A percentile compares a stretch with the other conserved stretches of the same genome.
Evolutionary conservation across 2,888 invertebrate species (phyloP).

Genomic region (Allolobophora icterica): DNA sequence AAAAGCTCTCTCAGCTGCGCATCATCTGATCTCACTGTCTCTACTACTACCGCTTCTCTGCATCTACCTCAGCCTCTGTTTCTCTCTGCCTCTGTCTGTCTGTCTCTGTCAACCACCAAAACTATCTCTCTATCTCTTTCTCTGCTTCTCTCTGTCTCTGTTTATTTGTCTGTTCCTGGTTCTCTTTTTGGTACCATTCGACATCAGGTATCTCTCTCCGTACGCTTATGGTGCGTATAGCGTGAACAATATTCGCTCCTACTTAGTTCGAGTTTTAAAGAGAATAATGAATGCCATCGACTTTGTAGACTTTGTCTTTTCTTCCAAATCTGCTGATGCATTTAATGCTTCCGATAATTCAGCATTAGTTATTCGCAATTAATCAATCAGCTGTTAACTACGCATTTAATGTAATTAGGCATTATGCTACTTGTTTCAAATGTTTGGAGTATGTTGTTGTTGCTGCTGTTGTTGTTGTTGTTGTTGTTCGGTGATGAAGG

Average conservation of each 20-base stretch:
- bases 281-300: background rate
- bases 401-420: background rate
- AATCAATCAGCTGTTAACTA: background rate
- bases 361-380: background rate
- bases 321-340: no score
- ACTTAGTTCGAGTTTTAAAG: background rate
- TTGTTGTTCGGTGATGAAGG: background rate
- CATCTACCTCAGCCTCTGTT: conserved; percentile 20
- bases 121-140: conserved; percentile 32
- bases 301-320: background rate
- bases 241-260: background rate
- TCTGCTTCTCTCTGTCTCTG: conserved; percentile 35
- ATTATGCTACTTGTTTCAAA: background rate
- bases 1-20: background rate
- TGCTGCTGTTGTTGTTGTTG: background rate
- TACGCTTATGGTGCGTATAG: no score
- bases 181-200: background rate
- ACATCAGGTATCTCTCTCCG: background rate
- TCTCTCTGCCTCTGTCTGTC: background rate
- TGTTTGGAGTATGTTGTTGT: background rate
- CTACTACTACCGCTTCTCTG: background rate
- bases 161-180: background rate
- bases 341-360: background rate
- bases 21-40: conserved; percentile 1
- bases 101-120: conserved; percentile 26